Evolutionary conservation across 2,888 invertebrate species (phyloP).

Genomic region (Pinctada fucata): DNA sequence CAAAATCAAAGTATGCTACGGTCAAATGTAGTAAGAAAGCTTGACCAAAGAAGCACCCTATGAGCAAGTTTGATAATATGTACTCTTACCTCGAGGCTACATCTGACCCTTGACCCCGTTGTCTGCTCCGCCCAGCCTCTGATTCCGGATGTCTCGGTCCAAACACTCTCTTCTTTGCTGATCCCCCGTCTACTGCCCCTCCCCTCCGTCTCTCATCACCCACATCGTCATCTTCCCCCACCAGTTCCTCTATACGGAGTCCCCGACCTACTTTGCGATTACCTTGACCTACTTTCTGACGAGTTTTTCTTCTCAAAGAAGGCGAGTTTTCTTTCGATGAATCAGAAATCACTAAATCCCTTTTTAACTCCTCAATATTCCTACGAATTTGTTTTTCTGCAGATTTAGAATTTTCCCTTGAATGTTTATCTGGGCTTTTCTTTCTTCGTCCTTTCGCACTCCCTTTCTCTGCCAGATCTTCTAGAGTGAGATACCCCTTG

Average conservation of each 20-base stretch:
- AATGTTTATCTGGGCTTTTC: conserved; percentile 7
- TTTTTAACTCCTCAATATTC: conserved; percentile 20
- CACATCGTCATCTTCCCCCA: conserved; percentile 10
- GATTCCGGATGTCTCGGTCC: conserved; percentile 23
- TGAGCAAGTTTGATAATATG: no score
- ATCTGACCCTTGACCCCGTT: neutral
- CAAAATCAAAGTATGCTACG: no score
- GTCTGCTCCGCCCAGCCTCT: neutral
- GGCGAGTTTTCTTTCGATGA: conserved; percentile 41
- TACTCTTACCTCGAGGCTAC: conserved; percentile 7
- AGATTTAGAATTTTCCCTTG: neutral
- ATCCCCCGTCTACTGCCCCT: neutral
- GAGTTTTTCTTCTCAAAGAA: neutral
- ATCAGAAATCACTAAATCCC: conserved; percentile 38
- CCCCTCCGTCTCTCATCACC: neutral
- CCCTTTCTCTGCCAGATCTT: conserved; percentile 18
- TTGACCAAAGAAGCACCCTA: no score
- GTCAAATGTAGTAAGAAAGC: no score
- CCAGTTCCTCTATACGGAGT: conserved; percentile 7
- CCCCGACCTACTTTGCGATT: conserved; percentile 19
- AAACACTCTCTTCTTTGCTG: conserved; percentile 5
- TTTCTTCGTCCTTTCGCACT: conserved; percentile 6
- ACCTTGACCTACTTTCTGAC: conserved; percentile 13
- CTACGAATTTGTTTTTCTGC: conserved; percentile 12
- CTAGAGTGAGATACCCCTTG: conserved; percentile 12